A percentile compares a stretch with the other conserved stretches of the same genome.
Evolutionary conservation across 2,797 vertebrate species (phyloP).

Genomic region (Ceyx erithaca): DNA sequence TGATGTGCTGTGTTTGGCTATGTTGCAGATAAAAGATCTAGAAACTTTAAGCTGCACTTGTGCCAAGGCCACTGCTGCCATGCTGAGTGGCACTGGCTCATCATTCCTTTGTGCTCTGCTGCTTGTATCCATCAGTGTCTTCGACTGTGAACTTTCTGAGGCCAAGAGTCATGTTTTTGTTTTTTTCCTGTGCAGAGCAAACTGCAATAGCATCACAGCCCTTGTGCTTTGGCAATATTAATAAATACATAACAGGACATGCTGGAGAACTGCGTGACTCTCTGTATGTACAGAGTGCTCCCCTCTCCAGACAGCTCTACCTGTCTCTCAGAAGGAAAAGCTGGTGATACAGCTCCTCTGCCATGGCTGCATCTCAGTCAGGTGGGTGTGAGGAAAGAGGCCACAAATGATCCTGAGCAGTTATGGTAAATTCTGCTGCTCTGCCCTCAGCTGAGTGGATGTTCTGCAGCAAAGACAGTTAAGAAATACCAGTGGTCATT

Average conservation of each 20-base stretch:
- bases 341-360: neutral
- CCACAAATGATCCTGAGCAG: neutral
- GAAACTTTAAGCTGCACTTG: neutral
- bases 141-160: neutral
- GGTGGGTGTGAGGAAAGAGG: neutral
- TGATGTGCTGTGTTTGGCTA: neutral
- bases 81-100: neutral
- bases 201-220: neutral
- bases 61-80: neutral
- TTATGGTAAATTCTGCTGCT: neutral
- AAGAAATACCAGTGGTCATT: neutral
- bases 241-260: neutral
- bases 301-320: neutral
- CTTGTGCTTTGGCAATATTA: neutral
- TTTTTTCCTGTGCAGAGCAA: neutral
- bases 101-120: neutral
- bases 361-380: accelerated
- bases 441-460: neutral
- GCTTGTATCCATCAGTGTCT: neutral
- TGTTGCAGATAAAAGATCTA: neutral
- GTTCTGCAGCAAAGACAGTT: neutral
- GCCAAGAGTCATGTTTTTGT: neutral
- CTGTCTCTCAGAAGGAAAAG: neutral
- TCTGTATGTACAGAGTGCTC: neutral
- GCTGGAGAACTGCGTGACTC: neutral